A percentile compares a stretch with the other conserved stretches of the same genome.
Conservation (phyloP, 2,113 vertebrate species). For the Oophaga pumilio region DNA sequence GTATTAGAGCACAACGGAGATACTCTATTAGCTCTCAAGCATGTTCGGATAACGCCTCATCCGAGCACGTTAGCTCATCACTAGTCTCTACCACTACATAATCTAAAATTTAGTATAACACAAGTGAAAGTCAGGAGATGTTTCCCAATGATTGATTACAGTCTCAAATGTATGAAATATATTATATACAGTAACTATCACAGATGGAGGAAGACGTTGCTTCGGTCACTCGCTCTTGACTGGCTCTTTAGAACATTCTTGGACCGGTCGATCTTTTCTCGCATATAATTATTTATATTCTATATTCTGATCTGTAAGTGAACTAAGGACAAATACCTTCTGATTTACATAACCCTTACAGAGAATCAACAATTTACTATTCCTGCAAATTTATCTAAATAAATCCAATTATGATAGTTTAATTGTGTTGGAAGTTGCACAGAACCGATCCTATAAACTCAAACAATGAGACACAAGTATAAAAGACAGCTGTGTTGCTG, state of each 20-base stretch:
- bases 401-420: slow-evolving; percentile 30
- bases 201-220: too few relatives aligned
- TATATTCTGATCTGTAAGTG: slow-evolving; percentile 28
- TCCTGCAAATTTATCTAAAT: slow-evolving; percentile 21
- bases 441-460: not conserved
- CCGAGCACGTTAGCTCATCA: too few relatives aligned
- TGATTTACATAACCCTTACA: slow-evolving; percentile 17
- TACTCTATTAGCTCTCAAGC: too few relatives aligned
- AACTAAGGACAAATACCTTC: slow-evolving; percentile 40
- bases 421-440: slow-evolving; percentile 20
- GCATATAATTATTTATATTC: slow-evolving; percentile 8
- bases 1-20: too few relatives aligned
- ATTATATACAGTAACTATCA: not conserved
- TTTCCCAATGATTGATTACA: not conserved
- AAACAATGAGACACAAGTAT: not conserved
- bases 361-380: slow-evolving; percentile 29
- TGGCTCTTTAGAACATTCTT: not conserved
- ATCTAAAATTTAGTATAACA: not conserved
- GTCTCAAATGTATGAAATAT: too few relatives aligned
- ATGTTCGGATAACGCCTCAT: too few relatives aligned
- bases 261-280: not conserved
- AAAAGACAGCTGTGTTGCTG: slow-evolving; percentile 12
- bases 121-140: not conserved
- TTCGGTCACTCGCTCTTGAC: not conserved
- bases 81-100: not conserved